Base-by-base conservation (phyloP, 2,888 invertebrate species). In the Lasioglossum marginatum region DNA sequence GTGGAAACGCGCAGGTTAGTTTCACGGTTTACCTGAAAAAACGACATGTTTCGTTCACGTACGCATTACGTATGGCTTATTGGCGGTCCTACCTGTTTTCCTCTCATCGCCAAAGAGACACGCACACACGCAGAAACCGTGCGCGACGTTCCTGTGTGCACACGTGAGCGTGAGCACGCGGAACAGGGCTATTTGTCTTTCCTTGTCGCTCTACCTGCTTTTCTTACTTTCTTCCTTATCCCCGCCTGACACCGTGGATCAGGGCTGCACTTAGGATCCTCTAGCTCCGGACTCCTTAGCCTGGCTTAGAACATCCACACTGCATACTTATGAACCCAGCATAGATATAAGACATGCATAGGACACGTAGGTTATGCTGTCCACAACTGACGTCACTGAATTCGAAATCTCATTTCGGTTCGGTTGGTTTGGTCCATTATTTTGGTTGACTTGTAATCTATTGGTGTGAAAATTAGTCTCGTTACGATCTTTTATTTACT, bases 31-130 rank as follows among this genome's bases (percentile, higher is more conserved):
- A 83, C 48, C 68, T 68, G 80, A 66, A 66, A 66, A 66, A 66
- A 66, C 31, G 84, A 82, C 71, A 74, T 72, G 72, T 73, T 82
- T 66, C 66, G 40, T 66, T 66, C 73, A 71, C 83, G 82, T 85
- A 86, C 76, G 81, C 75, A 73, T 86, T 86, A 85, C 79, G 45
- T 70, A 77, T 77, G 71, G 76, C 77, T 72, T 86, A 88, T 86
- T 81, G 74, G 81, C 79, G 85, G 85, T 66, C 85, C 83, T 88
- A 90, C 87, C 87, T 87, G 87, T 88, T 90, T 85, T 84, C 82
- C 75, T 82, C 80, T 60, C 80, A 63, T 43, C 81, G 31, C 81
- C 78, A 86, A 78, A 84, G 79, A 86, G 71, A 68, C 82, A 27
- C 81, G 57, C 82, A 75, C 66, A 77, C 66, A 37, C 10, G 8